Conservation (phyloP, 2,797 vertebrate species). For the Antennarius maculatus region DNA sequence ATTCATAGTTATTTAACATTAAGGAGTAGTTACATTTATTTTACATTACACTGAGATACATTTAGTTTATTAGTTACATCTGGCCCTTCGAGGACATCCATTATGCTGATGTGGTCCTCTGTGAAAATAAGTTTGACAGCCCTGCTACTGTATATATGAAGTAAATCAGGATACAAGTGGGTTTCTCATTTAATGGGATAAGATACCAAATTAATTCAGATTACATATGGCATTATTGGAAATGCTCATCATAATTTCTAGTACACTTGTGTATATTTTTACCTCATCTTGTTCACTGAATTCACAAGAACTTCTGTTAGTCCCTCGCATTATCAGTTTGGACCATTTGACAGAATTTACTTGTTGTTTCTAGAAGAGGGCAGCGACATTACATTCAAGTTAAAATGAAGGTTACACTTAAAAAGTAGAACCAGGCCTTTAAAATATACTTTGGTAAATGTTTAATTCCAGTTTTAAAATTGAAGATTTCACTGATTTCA, state of each 20-base stretch:
- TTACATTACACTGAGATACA: too few species aligned
- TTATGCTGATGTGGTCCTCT: too few species aligned
- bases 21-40: too few species aligned
- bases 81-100: too few species aligned
- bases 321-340: conserved; percentile 34
- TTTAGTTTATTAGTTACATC: too few species aligned
- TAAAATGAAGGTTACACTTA: conserved; percentile 18
- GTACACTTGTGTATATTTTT: conserved; percentile 37
- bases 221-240: conserved; percentile 34
- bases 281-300: conserved; percentile 20
- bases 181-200: conserved; percentile 19
- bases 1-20: too few species aligned
- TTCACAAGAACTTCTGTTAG: conserved; percentile 19
- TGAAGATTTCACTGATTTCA: conserved; percentile 3
- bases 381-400: conserved; percentile 32
- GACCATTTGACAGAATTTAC: conserved; percentile 13
- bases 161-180: conserved; percentile 18
- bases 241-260: conserved; percentile 49
- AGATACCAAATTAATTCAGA: conserved; percentile 28
- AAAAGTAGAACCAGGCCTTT: conserved; percentile 1
- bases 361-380: conserved; percentile 36
- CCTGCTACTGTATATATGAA: neutral
- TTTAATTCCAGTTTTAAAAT: conserved; percentile 22
- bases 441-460: neutral
- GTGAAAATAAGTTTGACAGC: too few species aligned